Conservation (phyloP, 2,113 vertebrate species). For the Micronycteris hirsuta region DNA sequence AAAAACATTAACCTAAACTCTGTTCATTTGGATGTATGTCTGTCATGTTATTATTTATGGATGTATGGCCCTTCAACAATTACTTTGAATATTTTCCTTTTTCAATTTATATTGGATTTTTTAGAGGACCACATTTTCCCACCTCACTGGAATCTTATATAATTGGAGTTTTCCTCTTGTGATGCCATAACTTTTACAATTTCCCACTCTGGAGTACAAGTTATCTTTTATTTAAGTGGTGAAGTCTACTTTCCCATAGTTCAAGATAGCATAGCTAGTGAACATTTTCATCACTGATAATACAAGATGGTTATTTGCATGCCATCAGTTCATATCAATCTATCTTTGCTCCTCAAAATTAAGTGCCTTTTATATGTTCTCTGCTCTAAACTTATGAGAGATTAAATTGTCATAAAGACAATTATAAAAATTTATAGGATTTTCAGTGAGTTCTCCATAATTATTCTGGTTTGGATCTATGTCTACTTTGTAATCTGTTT, state of each 20-base stretch:
- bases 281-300: not conserved
- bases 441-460: not conserved
- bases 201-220: not conserved
- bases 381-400: not conserved
- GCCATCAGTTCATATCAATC: not conserved
- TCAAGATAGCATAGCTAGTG: not conserved
- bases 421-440: constrained; percentile 11
- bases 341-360: not conserved
- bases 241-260: not conserved
- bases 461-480: not conserved
- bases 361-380: not conserved
- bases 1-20: not conserved
- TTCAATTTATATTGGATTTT: not conserved
- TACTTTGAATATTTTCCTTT: not conserved
- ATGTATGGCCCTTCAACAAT: not conserved
- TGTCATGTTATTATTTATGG: not conserved
- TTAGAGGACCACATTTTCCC: not conserved
- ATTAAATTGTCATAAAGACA: not conserved
- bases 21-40: not conserved
- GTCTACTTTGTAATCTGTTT: not conserved
- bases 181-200: not conserved
- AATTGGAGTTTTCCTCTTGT: not conserved
- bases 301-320: not conserved
- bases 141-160: not conserved
- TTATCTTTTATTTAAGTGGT: not conserved